Conservation (phyloP, 2,113 vertebrate species). For the Chamaetylas fuelleborni region DNA sequence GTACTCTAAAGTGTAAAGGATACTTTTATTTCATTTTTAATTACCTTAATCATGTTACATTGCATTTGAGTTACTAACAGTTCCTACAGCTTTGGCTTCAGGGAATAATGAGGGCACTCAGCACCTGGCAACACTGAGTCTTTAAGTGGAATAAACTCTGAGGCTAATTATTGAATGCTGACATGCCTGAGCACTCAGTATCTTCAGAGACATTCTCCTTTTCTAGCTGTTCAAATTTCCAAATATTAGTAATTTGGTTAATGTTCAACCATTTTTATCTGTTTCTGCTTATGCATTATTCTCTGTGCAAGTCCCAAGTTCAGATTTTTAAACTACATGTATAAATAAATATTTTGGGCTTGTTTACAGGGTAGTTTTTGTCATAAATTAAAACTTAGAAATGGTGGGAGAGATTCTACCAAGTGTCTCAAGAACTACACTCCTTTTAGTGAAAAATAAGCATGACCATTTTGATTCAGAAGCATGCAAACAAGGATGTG, state of each 20-base stretch:
- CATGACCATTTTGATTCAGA: background rate
- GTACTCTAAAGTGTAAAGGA: background rate
- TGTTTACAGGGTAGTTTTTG: background rate
- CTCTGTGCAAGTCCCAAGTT: background rate
- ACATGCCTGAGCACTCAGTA: background rate
- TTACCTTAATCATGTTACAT: background rate
- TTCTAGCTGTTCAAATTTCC: background rate
- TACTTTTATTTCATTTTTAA: conserved; percentile 10
- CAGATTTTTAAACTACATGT: background rate
- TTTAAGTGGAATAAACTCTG: background rate
- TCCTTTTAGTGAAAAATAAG: background rate
- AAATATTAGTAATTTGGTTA: background rate
- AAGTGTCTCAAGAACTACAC: background rate
- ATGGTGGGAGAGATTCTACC: background rate
- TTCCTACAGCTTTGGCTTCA: background rate
- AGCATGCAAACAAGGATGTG: background rate
- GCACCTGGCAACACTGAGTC: background rate
- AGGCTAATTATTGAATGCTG: background rate
- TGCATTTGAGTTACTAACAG: background rate
- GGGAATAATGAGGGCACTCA: background rate
- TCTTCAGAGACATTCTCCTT: background rate
- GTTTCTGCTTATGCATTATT: background rate
- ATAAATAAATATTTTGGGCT: background rate
- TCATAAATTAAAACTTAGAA: background rate
- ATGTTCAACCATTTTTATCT: background rate